Conservation (phyloP, 2,113 vertebrate species). For the Physeter macrocephalus region DNA sequence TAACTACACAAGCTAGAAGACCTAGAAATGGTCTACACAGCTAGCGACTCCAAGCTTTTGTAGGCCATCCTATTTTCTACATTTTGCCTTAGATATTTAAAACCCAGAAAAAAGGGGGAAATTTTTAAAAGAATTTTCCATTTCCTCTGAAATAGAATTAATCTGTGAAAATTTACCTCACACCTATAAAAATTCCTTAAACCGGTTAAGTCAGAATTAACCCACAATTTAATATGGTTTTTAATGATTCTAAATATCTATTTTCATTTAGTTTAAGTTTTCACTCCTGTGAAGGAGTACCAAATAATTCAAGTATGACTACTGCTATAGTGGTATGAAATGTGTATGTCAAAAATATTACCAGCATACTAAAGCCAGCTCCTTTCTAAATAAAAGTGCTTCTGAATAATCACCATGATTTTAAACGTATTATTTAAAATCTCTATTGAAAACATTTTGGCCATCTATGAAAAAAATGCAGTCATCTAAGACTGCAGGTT, state of each 20-base stretch:
- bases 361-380: background rate
- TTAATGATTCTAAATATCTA: background rate
- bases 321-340: background rate
- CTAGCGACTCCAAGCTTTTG: background rate
- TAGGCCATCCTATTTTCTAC: background rate
- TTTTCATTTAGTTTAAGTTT: conserved; percentile 33
- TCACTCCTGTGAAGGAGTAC: background rate
- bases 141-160: conserved; percentile 13
- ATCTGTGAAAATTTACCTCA: conserved; percentile 35
- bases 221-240: background rate
- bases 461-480: background rate
- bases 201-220: background rate
- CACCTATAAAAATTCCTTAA: conserved; percentile 30
- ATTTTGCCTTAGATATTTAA: conserved; percentile 21
- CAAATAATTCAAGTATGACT: conserved; percentile 29
- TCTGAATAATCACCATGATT: background rate
- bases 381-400: conserved; percentile 14
- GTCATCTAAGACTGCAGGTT: background rate
- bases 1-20: background rate
- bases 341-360: conserved; percentile 19
- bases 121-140: background rate
- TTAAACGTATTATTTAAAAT: conserved; percentile 26
- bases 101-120: background rate
- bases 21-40: background rate
- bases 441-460: conserved; percentile 15